Percentiles rank a stretch among this genome's conserved stretches.
phyloP scores from a whole-genome alignment of 2,888 invertebrate species.

The Lasioglossum vierecki region DNA sequence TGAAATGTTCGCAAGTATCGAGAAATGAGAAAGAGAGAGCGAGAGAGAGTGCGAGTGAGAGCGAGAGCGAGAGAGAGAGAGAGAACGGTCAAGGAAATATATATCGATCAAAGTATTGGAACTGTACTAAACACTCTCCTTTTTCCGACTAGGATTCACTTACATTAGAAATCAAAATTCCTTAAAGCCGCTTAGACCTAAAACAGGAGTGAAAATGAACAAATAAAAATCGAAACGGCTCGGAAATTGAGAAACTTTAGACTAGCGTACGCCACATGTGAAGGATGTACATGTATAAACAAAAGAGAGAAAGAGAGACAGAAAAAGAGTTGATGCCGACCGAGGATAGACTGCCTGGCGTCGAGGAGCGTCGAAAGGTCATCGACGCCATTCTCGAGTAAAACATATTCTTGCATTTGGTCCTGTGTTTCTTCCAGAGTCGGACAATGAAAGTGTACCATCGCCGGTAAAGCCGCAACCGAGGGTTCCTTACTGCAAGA shows the following conservation, averaged over 20 bases:
- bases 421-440: slow-evolving; percentile 88
- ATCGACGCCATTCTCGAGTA: slow-evolving; percentile 9
- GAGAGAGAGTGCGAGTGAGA: not conserved
- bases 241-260: not conserved
- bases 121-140: slow-evolving; percentile 48
- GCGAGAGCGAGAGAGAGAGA: not conserved
- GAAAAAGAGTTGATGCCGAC: not conserved
- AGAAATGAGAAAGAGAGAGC: not conserved
- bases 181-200: not conserved
- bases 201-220: not conserved
- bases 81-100: slow-evolving; percentile 16
- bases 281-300: not conserved
- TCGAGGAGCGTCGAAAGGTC: slow-evolving; percentile 31
- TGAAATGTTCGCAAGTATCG: not conserved
- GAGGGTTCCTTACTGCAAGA: slow-evolving; percentile 85
- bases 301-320: not conserved
- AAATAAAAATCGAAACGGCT: not conserved
- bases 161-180: not conserved
- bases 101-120: slow-evolving; percentile 64
- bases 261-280: not conserved
- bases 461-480: slow-evolving; percentile 85
- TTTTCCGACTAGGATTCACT: slow-evolving; percentile 10
- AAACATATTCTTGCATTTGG: slow-evolving; percentile 46
- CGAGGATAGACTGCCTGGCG: slow-evolving; percentile 16
- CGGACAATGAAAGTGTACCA: slow-evolving; percentile 90